phyloP scores from a whole-genome alignment of 1,140 invertebrate genomes.

The Drosophila albomicans region DNA sequence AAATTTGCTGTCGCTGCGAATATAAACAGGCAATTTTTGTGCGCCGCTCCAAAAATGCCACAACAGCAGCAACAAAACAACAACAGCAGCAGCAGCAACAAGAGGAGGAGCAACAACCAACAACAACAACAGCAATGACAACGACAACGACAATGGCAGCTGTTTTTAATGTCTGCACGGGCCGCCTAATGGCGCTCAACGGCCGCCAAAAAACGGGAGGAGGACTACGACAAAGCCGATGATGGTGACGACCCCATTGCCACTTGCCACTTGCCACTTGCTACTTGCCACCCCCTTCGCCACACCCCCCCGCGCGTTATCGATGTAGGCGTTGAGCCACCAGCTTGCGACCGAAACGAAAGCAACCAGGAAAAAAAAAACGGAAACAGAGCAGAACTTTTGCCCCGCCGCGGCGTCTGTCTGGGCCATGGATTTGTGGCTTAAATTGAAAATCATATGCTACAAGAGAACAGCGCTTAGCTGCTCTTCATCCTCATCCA shows the following conservation, averaged over 20 bases:
- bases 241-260: constrained; percentile 59
- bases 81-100: constrained; percentile 50
- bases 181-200: constrained; percentile 78
- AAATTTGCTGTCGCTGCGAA: constrained; percentile 82
- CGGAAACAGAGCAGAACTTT: constrained; percentile 26
- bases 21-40: constrained; percentile 82
- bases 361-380: constrained; percentile 3
- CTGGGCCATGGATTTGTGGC: constrained; percentile 67
- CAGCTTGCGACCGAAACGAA: constrained; percentile 34
- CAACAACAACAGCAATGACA: constrained; percentile 31
- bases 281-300: constrained; percentile 11
- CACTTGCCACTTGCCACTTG: constrained; percentile 43
- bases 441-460: constrained; percentile 81
- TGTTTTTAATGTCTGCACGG: constrained; percentile 79
- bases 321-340: constrained; percentile 45
- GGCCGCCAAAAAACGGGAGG: constrained; percentile 44
- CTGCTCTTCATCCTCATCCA: not conserved
- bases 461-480: constrained; percentile 17
- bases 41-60: constrained; percentile 61
- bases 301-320: not conserved
- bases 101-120: constrained; percentile 29
- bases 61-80: constrained; percentile 57
- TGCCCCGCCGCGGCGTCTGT: constrained; percentile 33
- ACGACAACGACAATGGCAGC: constrained; percentile 58
- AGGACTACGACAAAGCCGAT: constrained; percentile 36